Percentiles rank a stretch among this genome's conserved stretches.
Conservation (phyloP, 2,888 invertebrate genomes). For the Tuta absoluta region DNA sequence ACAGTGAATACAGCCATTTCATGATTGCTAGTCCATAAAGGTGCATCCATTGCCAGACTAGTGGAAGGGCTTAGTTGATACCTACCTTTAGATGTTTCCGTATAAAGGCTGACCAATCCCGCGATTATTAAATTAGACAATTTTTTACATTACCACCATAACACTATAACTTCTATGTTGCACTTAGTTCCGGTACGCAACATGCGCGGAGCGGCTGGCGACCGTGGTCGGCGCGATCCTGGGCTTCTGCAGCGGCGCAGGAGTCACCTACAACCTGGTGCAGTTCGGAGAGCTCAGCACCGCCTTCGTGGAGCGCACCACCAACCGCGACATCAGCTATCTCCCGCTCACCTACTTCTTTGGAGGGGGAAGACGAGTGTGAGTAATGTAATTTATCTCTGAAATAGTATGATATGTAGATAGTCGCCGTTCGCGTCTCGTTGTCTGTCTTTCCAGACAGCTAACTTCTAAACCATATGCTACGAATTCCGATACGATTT, state of each 20-base stretch:
- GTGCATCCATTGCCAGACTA: too few relatives aligned
- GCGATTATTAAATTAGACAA: too few relatives aligned
- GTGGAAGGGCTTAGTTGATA: too few relatives aligned
- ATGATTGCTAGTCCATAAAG: too few relatives aligned
- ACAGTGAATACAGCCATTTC: too few relatives aligned
- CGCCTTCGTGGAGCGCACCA: slow-evolving; percentile 78
- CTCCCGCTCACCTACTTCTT: slow-evolving; percentile 60
- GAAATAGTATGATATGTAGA: not conserved
- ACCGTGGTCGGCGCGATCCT: slow-evolving; percentile 57
- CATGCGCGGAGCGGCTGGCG: slow-evolving; percentile 58
- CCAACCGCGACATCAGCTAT: slow-evolving; percentile 56
- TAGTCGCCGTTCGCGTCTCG: too few relatives aligned
- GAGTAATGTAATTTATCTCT: slow-evolving; percentile 41
- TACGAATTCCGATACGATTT: too few relatives aligned
- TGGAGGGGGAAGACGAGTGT: slow-evolving; percentile 69
- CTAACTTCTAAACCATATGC: too few relatives aligned
- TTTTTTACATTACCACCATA: not conserved
- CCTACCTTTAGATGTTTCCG: too few relatives aligned
- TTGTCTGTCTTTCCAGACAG: too few relatives aligned
- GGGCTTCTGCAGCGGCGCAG: slow-evolving; percentile 66
- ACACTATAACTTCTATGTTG: not conserved
- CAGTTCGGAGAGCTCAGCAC: slow-evolving; percentile 84
- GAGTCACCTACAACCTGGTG: slow-evolving; percentile 80
- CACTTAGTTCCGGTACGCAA: slow-evolving; percentile 65
- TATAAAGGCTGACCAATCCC: too few relatives aligned